Evolutionary conservation across 2,888 invertebrate genomes (phyloP), one percentile per base, ranked within the genome.

Genomic region (Ectropis crepuscularia): DNA sequence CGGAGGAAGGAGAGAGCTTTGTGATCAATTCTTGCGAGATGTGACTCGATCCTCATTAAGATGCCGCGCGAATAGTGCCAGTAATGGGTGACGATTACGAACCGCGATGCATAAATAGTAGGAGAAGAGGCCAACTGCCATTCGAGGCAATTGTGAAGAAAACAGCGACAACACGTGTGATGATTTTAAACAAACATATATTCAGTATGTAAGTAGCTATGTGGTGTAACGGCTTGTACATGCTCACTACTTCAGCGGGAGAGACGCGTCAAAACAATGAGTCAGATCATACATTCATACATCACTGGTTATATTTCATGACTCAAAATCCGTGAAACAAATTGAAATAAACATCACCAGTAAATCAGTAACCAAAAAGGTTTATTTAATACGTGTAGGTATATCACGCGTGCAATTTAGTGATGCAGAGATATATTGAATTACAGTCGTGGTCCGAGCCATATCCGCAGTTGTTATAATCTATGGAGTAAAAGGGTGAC

Each of bases 401-500:
- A 59, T 41, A 57, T 45, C 57, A 60, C 55, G 47, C 53, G 71
- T 58, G 64, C 65, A 45, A 70, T 71, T 70, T 65, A 64, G 61
- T 62, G 54, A 63, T 54, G 49, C 53, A 57, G 50, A 63, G 55
- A 58, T 63, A 62, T 58, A 77, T 73, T 71, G 63, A 53, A 74
- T 75, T 76, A 76, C 63, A 59, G 73, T 77, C 75, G 80, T 75
- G 65, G 68, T 69, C 65, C 67, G 68, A 70, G 72, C 71, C 74
- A 76, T 79, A 78, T 77, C 76, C 76, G 79, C 74, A 74, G 75
- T 79, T 77, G 80, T 75, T 77, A 80, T 80, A 81, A 83, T 81
- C 77, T 80, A 70, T 70, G 71, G 63, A 73, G 76, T 79, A 80
- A 82, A 81, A 85, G 79, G 82, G 75, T 84, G 80, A 83, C 74